Evolutionary conservation across 2,797 vertebrate species (phyloP), one percentile per base, ranked within the genome.

Genomic region (Okamejei kenojei): DNA sequence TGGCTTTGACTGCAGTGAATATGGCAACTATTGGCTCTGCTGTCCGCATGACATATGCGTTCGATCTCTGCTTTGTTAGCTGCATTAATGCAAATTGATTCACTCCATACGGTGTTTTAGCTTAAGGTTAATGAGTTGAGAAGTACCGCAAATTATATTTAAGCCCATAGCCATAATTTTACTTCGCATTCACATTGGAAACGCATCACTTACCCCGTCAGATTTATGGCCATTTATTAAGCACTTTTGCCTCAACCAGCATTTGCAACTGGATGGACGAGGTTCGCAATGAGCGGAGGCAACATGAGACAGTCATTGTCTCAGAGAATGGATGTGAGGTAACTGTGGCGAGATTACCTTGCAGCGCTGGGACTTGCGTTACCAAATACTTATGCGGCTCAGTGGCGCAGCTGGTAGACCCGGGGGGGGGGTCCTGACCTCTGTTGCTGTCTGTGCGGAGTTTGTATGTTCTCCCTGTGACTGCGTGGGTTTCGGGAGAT

Each of bases 51-150:
- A 35, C 17, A 4, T 19, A 35, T 35, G 61, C 63, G 8, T 68
- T 88, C 29, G 21, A 88, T 88, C 65, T 35, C 58, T 68, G n/a
- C 32, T 19, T 68, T 17, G 0, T 35, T 88, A 35, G 61, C 2
- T 35, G 21, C n/a, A 21, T 32, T 32, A 88, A 68, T 88, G 84
- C n/a, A n/a, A 68, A 88, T 88, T 88, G 84, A 88, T 88, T 68
- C 32, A 9, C 63, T 9, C n/a, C 61, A 1, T 84, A 61, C 26
- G 23, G 9, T 2, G 1, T 82, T 63, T 63, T 63, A 32, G 58
- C n/a, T 63, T 88, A 35, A 9, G n/a, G 17, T 88, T 19, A 68
- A 35, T 88, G n/a, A 88, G 7, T 32, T 68, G 63, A 65, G 84
- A 68, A 68, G 65, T 65, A 21, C 17, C 35, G n/a, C 63, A 32